Conservation (phyloP, 2,113 vertebrate species). For the Grammomys dolichurus region DNA sequence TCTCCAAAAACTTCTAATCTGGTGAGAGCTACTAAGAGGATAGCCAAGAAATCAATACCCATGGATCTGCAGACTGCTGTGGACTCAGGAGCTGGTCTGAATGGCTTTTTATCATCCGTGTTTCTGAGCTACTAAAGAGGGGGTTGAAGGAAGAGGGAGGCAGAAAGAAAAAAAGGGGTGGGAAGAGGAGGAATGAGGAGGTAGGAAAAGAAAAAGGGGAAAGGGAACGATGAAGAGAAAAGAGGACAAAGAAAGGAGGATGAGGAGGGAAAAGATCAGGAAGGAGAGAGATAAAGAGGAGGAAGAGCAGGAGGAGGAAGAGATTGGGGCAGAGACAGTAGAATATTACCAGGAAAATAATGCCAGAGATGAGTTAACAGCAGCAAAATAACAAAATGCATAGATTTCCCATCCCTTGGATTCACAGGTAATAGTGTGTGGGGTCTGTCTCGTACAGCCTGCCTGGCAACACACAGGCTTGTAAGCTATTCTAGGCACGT, state of each 20-base stretch:
- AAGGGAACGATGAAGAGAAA: neutral
- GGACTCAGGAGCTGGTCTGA: neutral
- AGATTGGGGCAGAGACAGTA: neutral
- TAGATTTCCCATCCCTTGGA: neutral
- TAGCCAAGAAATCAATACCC: neutral
- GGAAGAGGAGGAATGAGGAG: neutral
- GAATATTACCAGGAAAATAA: constrained; percentile 22
- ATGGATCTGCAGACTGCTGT: neutral
- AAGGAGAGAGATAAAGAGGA: neutral
- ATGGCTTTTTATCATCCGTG: neutral
- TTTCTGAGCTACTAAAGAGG: neutral
- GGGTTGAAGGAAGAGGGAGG: neutral
- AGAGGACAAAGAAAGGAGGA: too few species aligned
- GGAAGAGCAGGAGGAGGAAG: neutral
- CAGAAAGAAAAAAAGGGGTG: neutral
- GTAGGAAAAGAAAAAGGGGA: neutral
- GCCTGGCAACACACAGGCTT: neutral
- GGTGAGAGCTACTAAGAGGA: neutral
- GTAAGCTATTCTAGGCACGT: constrained; percentile 31
- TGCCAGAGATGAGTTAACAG: neutral
- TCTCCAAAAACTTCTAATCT: neutral
- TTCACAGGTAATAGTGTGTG: neutral
- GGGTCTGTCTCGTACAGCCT: neutral
- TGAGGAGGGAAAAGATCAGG: too few species aligned
- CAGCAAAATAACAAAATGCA: neutral